phyloP scores from a whole-genome alignment of 2,888 invertebrate genomes.

The Tuberolachnus salignus region DNA sequence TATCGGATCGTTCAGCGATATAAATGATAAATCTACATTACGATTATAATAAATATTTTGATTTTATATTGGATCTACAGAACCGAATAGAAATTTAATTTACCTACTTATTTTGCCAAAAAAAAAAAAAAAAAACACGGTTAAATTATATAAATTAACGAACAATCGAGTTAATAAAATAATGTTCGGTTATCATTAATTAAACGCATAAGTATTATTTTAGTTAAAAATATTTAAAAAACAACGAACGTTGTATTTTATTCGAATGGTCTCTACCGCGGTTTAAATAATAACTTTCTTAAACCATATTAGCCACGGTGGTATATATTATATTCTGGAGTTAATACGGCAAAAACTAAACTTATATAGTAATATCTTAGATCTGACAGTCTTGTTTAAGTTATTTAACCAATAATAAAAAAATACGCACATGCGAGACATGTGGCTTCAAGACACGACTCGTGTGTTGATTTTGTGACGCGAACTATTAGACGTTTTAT shows the following conservation, averaged over 20 bases:
- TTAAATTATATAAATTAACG: no score
- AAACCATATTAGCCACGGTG: no score
- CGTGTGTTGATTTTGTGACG: slow-evolving; percentile 17
- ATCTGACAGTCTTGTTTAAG: not conserved
- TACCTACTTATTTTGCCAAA: no score
- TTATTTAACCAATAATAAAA: not conserved
- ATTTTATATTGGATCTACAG: not conserved
- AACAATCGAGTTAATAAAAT: no score
- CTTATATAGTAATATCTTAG: not conserved
- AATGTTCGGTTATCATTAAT: no score
- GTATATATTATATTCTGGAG: not conserved
- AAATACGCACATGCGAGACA: slow-evolving; percentile 14
- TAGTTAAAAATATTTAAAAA: no score
- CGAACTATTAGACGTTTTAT: not conserved
- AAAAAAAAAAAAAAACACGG: no score
- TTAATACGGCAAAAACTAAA: not conserved
- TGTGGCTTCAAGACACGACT: slow-evolving; percentile 25
- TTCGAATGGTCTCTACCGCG: no score
- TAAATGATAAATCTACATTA: slow-evolving; percentile 11
- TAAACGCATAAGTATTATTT: no score
- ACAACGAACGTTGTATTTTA: no score
- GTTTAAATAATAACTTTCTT: no score
- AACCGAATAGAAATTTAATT: no score
- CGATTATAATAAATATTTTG: not conserved
- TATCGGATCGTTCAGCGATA: not conserved